Evolutionary conservation across 64 coral and sea anemone species (phyloP), one percentile per base, ranked within the genome.

Genomic region (Platygyra sinensis): DNA sequence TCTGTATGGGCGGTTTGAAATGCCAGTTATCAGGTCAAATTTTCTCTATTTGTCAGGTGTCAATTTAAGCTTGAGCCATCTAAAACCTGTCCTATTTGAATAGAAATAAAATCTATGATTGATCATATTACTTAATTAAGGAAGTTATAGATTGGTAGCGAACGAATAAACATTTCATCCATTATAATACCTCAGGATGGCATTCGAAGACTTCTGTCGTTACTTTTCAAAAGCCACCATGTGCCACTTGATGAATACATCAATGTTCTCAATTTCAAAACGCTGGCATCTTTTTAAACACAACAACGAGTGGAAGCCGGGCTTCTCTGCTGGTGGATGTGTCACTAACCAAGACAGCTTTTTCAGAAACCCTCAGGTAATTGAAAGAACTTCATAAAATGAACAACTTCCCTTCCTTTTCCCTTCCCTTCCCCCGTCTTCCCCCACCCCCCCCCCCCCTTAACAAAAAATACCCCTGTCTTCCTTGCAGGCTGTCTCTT

Each of bases 301-400:
- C 69, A 49, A 72, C 25, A 91, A 91, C 32, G 25, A 64, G n/a
- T 96, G 94, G 94, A 78, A 93, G 25, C 80, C 86, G 10, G 94
- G 90, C 8, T 15, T 62, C 24, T 92, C 90, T 10, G 94, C 94
- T 0, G 94, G 94, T 0, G 94, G 94, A n/a, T 96, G 94, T 79
- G 80, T 93, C 0, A 88, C 88, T 17, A 93, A 96, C 54, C 91
- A 80, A 59, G 94, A 92, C 7, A 96, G 78, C 13, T 96, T 96
- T 77, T 32, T 93, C 18, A 89, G 74, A 17, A 96, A 96, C 46
- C 94, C 94, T 54, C 94, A 96, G 94, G 94, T 96, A 89, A 33
- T 89, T 39, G 2, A 14, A 13, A 39, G 50, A 32, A 32, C 15
- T 62, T 55, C n/a, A n/a, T n/a, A n/a, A n/a, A 55, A 8, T 55